Evolutionary conservation across 2,113 vertebrate species (phyloP).

Genomic region (Onychostoma macrolepis): DNA sequence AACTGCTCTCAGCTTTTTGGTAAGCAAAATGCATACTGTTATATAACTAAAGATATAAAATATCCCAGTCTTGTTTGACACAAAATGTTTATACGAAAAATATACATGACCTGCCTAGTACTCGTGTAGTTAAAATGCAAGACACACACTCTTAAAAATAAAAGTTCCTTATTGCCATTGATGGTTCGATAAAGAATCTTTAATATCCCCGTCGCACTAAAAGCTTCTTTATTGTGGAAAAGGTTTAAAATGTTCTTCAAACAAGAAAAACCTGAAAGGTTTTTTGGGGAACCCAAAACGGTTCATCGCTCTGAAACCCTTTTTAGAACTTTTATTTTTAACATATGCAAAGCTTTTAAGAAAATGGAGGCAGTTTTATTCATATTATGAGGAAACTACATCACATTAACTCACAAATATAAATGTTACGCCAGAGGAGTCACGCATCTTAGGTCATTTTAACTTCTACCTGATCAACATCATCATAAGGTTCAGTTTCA

Average conservation of each 20-base stretch:
- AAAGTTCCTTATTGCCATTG: too few species aligned
- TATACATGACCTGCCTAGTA: background rate
- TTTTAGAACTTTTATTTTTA: too few species aligned
- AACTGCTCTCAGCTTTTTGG: slow-evolving; percentile 3
- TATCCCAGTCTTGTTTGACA: background rate
- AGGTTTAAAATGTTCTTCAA: background rate
- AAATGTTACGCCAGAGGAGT: background rate
- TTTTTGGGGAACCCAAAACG: too few species aligned
- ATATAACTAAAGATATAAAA: background rate
- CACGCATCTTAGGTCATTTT: background rate
- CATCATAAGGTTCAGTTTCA: background rate
- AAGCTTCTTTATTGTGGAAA: background rate
- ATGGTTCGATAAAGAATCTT: background rate
- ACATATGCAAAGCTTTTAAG: background rate
- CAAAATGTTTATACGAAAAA: background rate
- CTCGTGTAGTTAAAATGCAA: background rate
- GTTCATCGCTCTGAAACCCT: too few species aligned
- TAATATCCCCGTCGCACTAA: too few species aligned
- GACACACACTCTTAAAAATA: background rate
- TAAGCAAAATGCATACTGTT: slow-evolving; percentile 1
- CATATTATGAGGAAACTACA: background rate
- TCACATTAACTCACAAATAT: background rate
- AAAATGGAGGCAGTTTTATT: background rate
- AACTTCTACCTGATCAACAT: slow-evolving; percentile 3
- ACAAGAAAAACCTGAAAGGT: background rate